Evolutionary conservation across 2,113 vertebrate species (phyloP).

Genomic region (Triplophysa siluroides): DNA sequence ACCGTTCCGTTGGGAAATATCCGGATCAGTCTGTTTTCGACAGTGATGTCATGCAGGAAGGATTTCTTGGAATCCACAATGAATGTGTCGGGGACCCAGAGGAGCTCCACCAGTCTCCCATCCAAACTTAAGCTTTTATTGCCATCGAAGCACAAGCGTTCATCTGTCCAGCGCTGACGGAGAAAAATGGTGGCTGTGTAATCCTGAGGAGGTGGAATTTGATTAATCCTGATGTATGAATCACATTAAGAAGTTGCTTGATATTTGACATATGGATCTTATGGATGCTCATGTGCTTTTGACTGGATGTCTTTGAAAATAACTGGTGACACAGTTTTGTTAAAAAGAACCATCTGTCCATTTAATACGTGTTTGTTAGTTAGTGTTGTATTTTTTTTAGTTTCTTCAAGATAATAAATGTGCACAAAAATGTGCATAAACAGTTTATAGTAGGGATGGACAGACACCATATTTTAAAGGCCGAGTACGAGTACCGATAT

Average conservation of each 20-base stretch:
- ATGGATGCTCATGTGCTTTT: too few species aligned
- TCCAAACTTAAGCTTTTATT: conserved; percentile 91
- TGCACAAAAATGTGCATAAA: too few species aligned
- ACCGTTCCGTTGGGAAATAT: conserved; percentile 92
- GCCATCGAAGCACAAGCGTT: conserved; percentile 85
- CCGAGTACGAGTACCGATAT: too few species aligned
- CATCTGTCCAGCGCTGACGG: conserved; percentile 88
- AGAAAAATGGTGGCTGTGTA: conserved; percentile 92
- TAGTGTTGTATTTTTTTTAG: too few species aligned
- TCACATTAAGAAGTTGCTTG: background rate
- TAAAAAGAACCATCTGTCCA: too few species aligned
- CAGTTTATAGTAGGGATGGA: too few species aligned
- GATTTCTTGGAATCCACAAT: conserved; percentile 92
- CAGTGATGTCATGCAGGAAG: conserved; percentile 90
- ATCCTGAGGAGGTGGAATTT: conserved; percentile 67
- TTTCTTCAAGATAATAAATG: too few species aligned
- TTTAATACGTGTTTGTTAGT: too few species aligned
- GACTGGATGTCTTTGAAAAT: too few species aligned
- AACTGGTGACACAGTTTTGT: too few species aligned
- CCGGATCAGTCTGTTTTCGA: conserved; percentile 88
- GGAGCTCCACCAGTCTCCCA: conserved; percentile 86
- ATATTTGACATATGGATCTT: too few species aligned
- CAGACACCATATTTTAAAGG: too few species aligned
- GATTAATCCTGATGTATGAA: background rate
- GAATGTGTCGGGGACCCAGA: conserved; percentile 90